Conservation (phyloP, 1,140 invertebrate genomes). For the Bombus sylvicola region DNA sequence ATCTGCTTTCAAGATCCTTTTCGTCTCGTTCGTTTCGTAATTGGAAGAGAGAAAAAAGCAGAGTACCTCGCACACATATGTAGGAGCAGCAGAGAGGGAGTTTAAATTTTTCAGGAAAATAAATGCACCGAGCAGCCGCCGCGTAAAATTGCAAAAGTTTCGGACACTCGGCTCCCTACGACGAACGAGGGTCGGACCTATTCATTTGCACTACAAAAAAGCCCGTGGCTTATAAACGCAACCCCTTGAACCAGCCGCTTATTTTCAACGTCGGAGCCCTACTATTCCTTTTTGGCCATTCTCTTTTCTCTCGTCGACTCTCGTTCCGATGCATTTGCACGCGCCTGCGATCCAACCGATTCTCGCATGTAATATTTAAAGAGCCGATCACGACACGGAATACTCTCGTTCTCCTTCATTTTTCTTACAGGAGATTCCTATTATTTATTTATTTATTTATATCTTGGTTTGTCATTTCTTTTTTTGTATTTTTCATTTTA, state of each 20-base stretch:
- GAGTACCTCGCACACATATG: not conserved
- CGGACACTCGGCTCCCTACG: constrained; percentile 15
- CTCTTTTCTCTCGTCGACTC: constrained; percentile 18
- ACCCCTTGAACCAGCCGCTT: constrained; percentile 18
- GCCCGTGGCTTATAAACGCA: constrained; percentile 39
- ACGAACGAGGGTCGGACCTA: constrained; percentile 37
- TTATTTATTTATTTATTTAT: not conserved
- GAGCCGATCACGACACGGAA: not conserved
- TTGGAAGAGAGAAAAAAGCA: not conserved
- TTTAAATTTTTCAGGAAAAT: constrained; percentile 44
- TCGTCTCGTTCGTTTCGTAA: constrained; percentile 4
- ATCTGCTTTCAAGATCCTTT: not conserved
- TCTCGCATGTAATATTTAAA: constrained; percentile 50
- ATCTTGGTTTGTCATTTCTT: not conserved
- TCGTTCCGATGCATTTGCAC: constrained; percentile 51
- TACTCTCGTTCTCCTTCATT: constrained; percentile 2
- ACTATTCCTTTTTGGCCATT: not conserved
- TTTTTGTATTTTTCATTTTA: not conserved
- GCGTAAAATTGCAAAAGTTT: constrained; percentile 63
- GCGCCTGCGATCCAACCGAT: constrained; percentile 40
- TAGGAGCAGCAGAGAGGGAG: not conserved
- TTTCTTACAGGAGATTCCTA: no score
- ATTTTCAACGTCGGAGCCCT: constrained; percentile 25
- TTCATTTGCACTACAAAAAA: constrained; percentile 58
- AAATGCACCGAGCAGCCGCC: constrained; percentile 33